These are phyloP conservation scores for Heterodera filipjevi DNA, from an alignment of 2,888 invertebrate species.

Conservation along the genomic window DNA sequence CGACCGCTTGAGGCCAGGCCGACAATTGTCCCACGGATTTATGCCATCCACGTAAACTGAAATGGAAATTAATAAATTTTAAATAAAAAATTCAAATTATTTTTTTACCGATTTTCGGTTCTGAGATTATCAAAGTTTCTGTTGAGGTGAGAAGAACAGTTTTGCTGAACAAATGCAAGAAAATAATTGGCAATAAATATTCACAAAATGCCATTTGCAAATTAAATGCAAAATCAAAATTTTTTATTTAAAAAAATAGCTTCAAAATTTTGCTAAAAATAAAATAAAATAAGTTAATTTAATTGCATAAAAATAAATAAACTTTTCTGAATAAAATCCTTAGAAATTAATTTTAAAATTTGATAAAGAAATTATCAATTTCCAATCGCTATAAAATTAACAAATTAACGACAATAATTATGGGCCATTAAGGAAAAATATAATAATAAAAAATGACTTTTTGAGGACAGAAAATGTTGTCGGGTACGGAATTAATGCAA, in stretches of 20 bases:
- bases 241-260: too few relatives aligned
- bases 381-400: too few relatives aligned
- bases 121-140: neutral
- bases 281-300: neutral
- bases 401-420: too few relatives aligned
- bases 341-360: neutral
- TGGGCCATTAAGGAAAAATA: too few relatives aligned
- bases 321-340: too few relatives aligned
- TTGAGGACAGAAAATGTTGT: too few relatives aligned
- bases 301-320: too few relatives aligned
- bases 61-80: neutral
- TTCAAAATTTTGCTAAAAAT: too few relatives aligned
- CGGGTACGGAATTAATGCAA: too few relatives aligned
- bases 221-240: too few relatives aligned
- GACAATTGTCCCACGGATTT: constrained; percentile 27
- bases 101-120: constrained; percentile 16
- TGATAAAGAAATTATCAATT: too few relatives aligned
- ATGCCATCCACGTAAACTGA: constrained; percentile 27
- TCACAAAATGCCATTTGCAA: neutral
- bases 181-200: neutral
- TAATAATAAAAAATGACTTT: too few relatives aligned
- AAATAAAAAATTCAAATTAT: neutral
- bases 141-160: neutral
- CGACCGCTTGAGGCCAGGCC: constrained; percentile 23
- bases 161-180: neutral